These are phyloP conservation scores for Thalassarche chlororhynchos DNA, from an alignment of 2,113 vertebrate species.

Conservation along the genomic window DNA sequence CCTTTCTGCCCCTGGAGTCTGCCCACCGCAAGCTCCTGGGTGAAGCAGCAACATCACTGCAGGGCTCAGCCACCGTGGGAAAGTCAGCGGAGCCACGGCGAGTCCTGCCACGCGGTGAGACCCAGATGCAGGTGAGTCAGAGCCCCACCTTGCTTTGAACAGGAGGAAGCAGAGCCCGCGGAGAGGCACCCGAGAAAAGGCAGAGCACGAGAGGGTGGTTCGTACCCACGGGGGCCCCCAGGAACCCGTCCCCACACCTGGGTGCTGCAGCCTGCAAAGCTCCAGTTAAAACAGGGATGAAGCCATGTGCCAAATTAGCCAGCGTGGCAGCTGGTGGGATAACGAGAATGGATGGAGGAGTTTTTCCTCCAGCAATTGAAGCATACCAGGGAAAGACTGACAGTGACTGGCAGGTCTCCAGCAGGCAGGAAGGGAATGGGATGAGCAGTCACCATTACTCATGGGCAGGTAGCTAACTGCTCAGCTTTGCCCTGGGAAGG, in stretches of 20 bases:
- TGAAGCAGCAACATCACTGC: neutral
- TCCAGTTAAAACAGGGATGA: neutral
- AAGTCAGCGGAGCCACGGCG: neutral
- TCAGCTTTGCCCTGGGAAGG: neutral
- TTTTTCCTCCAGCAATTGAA: accelerated
- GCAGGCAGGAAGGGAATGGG: neutral
- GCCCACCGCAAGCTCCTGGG: neutral
- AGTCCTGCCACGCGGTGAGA: neutral
- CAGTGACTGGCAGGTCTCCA: neutral
- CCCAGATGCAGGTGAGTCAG: neutral
- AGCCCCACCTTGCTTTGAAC: neutral
- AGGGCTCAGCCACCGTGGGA: constrained; percentile 43
- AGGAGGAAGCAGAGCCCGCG: neutral
- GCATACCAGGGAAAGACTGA: neutral
- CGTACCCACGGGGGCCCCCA: accelerated
- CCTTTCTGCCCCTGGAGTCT: neutral
- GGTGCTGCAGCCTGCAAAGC: neutral
- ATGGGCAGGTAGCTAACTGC: neutral
- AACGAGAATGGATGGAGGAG: neutral
- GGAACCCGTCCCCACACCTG: neutral
- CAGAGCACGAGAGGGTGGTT: neutral
- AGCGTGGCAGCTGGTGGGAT: neutral
- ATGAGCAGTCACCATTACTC: neutral
- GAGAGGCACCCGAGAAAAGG: neutral
- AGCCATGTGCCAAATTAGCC: neutral